Conservation (phyloP, 2,888 invertebrate species). For the Sinodicranocentrus sp. region DNA sequence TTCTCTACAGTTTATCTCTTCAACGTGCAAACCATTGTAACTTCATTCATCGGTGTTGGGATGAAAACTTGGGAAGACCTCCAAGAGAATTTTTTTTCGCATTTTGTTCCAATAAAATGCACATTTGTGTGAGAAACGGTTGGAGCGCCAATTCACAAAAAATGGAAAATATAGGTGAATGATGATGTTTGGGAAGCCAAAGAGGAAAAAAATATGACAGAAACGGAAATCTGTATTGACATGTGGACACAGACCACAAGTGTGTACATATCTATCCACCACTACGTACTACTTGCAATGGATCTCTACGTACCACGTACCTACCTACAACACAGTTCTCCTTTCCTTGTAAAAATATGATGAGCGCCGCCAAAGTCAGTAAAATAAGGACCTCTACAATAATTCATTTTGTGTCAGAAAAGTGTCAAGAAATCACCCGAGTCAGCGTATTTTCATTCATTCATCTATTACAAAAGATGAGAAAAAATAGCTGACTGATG, state of each 20-base stretch:
- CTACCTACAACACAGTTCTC: no score
- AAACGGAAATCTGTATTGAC: conserved; percentile 44
- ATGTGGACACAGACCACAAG: conserved; percentile 31
- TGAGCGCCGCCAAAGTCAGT: not conserved
- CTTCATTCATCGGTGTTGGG: no score
- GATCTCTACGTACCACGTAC: no score
- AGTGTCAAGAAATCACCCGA: conserved; percentile 53
- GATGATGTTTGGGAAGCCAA: conserved; percentile 45
- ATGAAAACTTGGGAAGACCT: no score
- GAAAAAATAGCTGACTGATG: conserved; percentile 31
- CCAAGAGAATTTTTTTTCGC: no score
- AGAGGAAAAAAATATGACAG: conserved; percentile 33
- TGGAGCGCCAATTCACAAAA: not conserved
- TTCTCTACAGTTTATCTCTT: no score
- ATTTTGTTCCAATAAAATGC: no score
- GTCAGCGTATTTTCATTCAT: conserved; percentile 32
- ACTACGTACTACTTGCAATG: no score
- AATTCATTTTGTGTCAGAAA: conserved; percentile 54
- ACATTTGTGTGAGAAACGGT: no score
- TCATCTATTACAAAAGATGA: conserved; percentile 17
- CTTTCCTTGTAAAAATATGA: not conserved
- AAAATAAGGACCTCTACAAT: not conserved
- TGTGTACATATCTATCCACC: no score
- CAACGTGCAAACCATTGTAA: no score
- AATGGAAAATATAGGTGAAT: not conserved